These are phyloP conservation scores for Eudyptes chrysolophus DNA, from an alignment of 2,113 vertebrate species.

Conservation along the genomic window DNA sequence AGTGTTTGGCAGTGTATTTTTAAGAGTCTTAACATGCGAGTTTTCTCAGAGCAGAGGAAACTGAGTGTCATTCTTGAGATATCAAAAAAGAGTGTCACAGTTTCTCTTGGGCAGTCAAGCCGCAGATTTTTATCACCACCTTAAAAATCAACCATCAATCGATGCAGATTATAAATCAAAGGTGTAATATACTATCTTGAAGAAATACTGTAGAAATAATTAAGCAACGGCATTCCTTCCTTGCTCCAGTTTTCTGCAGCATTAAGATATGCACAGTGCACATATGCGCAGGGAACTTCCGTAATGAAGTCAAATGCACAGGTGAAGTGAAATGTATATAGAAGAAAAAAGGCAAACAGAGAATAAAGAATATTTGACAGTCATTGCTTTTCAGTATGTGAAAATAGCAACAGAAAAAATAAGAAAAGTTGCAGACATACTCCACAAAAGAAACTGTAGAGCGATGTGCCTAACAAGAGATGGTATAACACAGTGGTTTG, in stretches of 20 bases:
- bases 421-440: neutral
- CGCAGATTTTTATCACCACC: neutral
- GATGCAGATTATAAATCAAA: neutral
- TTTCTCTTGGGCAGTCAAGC: neutral
- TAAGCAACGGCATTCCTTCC: neutral
- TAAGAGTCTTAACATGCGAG: neutral
- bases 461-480: neutral
- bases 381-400: neutral
- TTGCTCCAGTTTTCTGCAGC: neutral
- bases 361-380: neutral
- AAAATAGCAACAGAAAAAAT: neutral
- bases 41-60: neutral
- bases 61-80: neutral
- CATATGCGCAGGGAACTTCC: neutral
- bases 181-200: neutral
- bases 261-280: neutral
- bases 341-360: neutral
- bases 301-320: neutral
- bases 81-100: neutral
- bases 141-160: neutral
- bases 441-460: neutral
- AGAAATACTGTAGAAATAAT: neutral
- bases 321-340: neutral
- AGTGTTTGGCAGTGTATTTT: neutral
- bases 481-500: neutral